Conservation (phyloP, 1,140 invertebrate species). For the Musca domestica region DNA sequence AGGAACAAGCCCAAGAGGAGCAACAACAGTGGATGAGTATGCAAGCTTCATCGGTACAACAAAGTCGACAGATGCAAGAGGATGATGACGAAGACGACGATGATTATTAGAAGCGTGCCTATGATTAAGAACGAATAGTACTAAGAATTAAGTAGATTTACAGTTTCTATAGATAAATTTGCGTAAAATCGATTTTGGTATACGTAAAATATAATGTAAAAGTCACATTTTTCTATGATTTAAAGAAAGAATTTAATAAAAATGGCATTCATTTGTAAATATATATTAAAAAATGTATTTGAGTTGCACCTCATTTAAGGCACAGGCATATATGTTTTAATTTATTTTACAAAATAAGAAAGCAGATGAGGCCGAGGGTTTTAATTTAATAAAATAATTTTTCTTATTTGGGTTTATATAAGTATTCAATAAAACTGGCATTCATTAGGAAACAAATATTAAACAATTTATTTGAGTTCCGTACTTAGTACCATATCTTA, state of each 20-base stretch:
- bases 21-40: conserved; percentile 52
- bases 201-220: too few relatives aligned
- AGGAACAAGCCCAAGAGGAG: conserved; percentile 50
- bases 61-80: conserved; percentile 26
- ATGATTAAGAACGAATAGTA: neutral
- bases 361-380: conserved; percentile 85
- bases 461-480: too few relatives aligned
- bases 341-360: too few relatives aligned
- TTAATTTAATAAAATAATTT: too few relatives aligned
- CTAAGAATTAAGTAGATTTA: conserved; percentile 3
- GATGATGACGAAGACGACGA: conserved; percentile 27
- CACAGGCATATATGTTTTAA: too few relatives aligned
- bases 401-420: too few relatives aligned
- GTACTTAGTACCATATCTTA: too few relatives aligned
- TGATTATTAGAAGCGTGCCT: conserved; percentile 4
- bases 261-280: conserved; percentile 48
- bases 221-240: too few relatives aligned
- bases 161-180: neutral
- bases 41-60: conserved; percentile 44
- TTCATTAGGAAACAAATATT: too few relatives aligned
- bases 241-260: neutral
- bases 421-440: too few relatives aligned
- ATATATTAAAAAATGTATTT: conserved; percentile 70
- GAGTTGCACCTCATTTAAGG: too few relatives aligned
- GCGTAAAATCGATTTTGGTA: neutral